phyloP scores from a whole-genome alignment of 2,113 vertebrate genomes.

The Serilophus lunatus region DNA sequence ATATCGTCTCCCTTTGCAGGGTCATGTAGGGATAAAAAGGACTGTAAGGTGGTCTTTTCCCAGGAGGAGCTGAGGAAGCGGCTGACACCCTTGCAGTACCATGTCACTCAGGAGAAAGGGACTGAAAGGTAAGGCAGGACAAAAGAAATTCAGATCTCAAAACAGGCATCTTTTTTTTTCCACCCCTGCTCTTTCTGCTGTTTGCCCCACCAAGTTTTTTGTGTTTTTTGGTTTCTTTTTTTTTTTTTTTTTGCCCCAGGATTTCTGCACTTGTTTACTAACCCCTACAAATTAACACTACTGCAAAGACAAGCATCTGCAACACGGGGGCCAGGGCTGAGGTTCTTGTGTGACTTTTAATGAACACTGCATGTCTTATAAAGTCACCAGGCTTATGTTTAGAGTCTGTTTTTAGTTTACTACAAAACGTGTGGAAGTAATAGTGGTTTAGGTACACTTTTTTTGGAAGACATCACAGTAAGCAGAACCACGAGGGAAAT shows the following conservation, averaged over 20 bases:
- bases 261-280: constrained; percentile 60
- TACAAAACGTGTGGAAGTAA: constrained; percentile 79
- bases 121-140: constrained; percentile 87
- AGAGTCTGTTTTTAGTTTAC: constrained; percentile 78
- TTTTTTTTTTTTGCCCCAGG: neutral
- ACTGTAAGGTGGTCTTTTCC: constrained; percentile 87
- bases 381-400: constrained; percentile 69
- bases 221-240: neutral
- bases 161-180: neutral
- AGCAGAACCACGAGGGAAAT: constrained; percentile 73
- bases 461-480: constrained; percentile 72
- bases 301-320: constrained; percentile 58
- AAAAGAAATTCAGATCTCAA: neutral
- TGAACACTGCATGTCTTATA: constrained; percentile 65
- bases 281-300: constrained; percentile 63
- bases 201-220: neutral
- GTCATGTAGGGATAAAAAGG: constrained; percentile 88
- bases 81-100: constrained; percentile 90
- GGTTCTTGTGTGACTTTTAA: constrained; percentile 61
- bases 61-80: constrained; percentile 91
- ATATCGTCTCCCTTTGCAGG: constrained; percentile 80
- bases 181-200: neutral
- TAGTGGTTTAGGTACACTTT: constrained; percentile 74
- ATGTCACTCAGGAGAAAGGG: constrained; percentile 95
- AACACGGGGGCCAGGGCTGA: constrained; percentile 33